phyloP scores from a whole-genome alignment of 2,113 vertebrate species.

The Epinephelus moara region DNA sequence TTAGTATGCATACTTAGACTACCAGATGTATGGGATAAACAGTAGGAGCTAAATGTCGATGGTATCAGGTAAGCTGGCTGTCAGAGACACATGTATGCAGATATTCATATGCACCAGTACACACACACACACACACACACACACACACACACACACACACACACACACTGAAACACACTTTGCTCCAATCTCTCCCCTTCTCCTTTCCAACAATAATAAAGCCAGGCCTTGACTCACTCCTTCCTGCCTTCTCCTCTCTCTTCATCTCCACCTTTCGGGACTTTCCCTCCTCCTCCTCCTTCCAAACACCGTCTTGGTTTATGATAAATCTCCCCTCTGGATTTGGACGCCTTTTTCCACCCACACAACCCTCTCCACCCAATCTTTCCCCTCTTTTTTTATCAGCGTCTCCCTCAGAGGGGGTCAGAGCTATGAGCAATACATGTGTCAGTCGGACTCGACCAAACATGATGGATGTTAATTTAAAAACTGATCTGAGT shows the following conservation, averaged over 20 bases:
- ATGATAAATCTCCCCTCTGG: conserved; percentile 51
- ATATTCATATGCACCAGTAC: conserved; percentile 3
- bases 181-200: conserved; percentile 17
- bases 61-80: background rate
- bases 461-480: background rate
- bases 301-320: conserved; percentile 21
- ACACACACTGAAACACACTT: conserved; percentile 28
- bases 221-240: conserved; percentile 56
- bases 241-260: conserved; percentile 56
- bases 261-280: conserved; percentile 66
- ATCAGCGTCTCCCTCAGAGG: background rate
- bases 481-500: background rate
- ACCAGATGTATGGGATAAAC: conserved; percentile 14
- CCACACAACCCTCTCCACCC: conserved; percentile 37
- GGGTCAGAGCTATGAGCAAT: conserved; percentile 3
- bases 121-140: background rate
- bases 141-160: background rate
- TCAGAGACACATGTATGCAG: background rate
- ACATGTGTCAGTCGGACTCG: background rate
- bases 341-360: conserved; percentile 28
- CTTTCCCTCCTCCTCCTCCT: conserved; percentile 54
- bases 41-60: background rate
- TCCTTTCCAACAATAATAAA: conserved; percentile 69
- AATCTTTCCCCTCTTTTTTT: background rate
- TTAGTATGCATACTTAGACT: background rate